Evolutionary conservation across 2,888 invertebrate genomes (phyloP).

Genomic region (Sphinx pinastri): DNA sequence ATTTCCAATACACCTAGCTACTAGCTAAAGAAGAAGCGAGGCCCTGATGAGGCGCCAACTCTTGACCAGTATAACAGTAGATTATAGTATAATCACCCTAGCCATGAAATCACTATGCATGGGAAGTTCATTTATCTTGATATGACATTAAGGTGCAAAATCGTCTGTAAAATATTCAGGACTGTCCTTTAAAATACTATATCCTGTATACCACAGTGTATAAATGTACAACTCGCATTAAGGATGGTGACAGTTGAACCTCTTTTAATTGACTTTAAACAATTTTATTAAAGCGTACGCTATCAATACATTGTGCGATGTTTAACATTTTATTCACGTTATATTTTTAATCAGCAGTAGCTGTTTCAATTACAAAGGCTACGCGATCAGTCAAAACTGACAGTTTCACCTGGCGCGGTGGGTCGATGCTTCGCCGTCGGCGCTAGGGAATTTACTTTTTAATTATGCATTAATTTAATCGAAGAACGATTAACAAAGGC

Average conservation of each 20-base stretch:
- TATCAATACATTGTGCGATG: not conserved
- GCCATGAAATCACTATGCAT: too few relatives aligned
- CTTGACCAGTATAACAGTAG: too few relatives aligned
- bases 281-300: not conserved
- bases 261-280: constrained; percentile 16
- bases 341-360: not conserved
- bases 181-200: not conserved
- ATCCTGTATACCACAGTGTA: constrained; percentile 6
- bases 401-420: not conserved
- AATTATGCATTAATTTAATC: too few relatives aligned
- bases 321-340: not conserved
- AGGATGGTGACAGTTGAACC: not conserved
- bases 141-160: not conserved
- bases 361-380: not conserved
- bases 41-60: too few relatives aligned
- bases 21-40: too few relatives aligned
- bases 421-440: too few relatives aligned
- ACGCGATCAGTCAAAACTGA: not conserved
- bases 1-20: too few relatives aligned
- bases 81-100: too few relatives aligned
- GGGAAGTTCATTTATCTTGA: too few relatives aligned
- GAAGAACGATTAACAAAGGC: too few relatives aligned
- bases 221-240: not conserved
- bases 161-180: not conserved
- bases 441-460: too few relatives aligned